Base-by-base conservation (phyloP, 2,113 vertebrate species). In the Lasiurus borealis region DNA sequence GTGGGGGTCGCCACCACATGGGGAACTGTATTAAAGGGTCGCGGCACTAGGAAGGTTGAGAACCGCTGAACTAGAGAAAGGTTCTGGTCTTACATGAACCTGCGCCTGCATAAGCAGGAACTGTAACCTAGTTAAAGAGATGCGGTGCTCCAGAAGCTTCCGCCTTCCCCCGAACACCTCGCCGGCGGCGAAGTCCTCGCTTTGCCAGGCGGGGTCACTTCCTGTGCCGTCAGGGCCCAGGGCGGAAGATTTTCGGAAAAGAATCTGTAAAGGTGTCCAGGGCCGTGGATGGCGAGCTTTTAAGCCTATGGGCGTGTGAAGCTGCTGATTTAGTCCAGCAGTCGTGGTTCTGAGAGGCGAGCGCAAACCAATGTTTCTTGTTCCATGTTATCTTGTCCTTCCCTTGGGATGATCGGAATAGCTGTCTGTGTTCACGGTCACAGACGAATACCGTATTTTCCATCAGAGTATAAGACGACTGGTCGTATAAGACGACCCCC, bases 341-440 rank as follows among this genome's bases (percentile, higher is more conserved):
- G 0, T 75, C 48, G 86, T 77, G 2, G 14, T 85, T 91, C 34
- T 77, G 16, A 92, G 34, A 27, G 8, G 12, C 48, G 92, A 48
- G 88, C 94, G 81, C 93, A 96, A 94, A 97, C 95, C 92, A 93
- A 96, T 25, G 76, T 25, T 23, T 25, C 52, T 27, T 23, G n/a
- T 57, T 44, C 54, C 71, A 2, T 68, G 29, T 57, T 34, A 44
- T 59, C 34, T 57, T 76, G 68, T 46, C 13, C 34, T 83, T 86
- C 85, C 21, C 93, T 73, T 69, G 25, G 13, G 66, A n/a, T 66
- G 68, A 36, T 68, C 29, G 0, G 36, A 18, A 13, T 6, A 71
- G 34, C 25, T 40, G 0, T 31, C 4, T 11, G 27, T 50, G 3
- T 36, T 82, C 19, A 21, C 69, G 31, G 0, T 34, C 34, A 31